A percentile compares a stretch with the other conserved stretches of the same genome.
Conservation (phyloP, 2,888 invertebrate species). For the Drosophila mayaguana region DNA sequence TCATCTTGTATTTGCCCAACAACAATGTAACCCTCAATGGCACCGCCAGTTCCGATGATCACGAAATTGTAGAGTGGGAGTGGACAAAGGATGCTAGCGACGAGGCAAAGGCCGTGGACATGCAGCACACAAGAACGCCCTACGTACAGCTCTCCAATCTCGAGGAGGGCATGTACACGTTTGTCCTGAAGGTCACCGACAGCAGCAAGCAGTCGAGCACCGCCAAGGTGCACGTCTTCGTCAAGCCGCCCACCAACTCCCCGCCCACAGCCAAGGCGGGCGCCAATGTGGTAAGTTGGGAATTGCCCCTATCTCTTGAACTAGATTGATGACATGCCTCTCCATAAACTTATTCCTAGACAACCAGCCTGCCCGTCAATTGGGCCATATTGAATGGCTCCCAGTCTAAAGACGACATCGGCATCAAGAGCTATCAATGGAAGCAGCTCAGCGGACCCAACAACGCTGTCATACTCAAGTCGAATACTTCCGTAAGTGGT, state of each 20-base stretch:
- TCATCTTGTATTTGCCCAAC: slow-evolving; percentile 95
- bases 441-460: slow-evolving; percentile 90
- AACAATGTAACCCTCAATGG: slow-evolving; percentile 95
- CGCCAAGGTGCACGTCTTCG: slow-evolving; percentile 96
- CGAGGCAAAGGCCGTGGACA: slow-evolving; percentile 96
- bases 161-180: slow-evolving; percentile 97
- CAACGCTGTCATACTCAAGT: slow-evolving; percentile 86
- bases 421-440: slow-evolving; percentile 94
- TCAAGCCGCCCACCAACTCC: slow-evolving; percentile 94
- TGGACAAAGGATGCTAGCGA: slow-evolving; percentile 97
- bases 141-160: slow-evolving; percentile 95
- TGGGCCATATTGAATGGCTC: slow-evolving; percentile 93
- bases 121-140: slow-evolving; percentile 97
- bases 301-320: neutral
- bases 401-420: slow-evolving; percentile 92
- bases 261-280: slow-evolving; percentile 91
- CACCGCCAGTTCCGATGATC: slow-evolving; percentile 96
- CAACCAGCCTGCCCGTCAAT: slow-evolving; percentile 93
- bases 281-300: slow-evolving; percentile 85
- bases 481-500: slow-evolving; percentile 87
- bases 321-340: slow-evolving; percentile 7
- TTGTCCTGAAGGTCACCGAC: slow-evolving; percentile 96
- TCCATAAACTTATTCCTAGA: slow-evolving; percentile 85
- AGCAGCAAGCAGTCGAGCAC: slow-evolving; percentile 94
- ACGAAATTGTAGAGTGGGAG: slow-evolving; percentile 96